Evolutionary conservation across 1,140 invertebrate genomes (phyloP).

Genomic region (Leptinotarsa undecemlineata): DNA sequence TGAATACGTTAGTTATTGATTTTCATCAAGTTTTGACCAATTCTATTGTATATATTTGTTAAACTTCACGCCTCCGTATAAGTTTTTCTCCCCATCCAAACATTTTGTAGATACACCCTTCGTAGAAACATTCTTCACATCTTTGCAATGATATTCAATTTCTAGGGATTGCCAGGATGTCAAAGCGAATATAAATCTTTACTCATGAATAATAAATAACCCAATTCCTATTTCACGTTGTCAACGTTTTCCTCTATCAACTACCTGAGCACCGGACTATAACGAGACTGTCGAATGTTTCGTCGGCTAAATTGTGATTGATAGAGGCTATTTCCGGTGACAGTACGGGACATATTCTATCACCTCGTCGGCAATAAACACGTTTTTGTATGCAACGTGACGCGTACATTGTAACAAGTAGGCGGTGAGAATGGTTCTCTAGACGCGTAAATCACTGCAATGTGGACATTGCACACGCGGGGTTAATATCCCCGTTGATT

Average conservation of each 20-base stretch:
- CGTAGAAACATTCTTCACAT: too few species aligned
- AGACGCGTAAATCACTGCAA: constrained; percentile 53
- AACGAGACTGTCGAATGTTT: constrained; percentile 35
- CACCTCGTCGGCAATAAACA: constrained; percentile 51
- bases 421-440: constrained; percentile 51
- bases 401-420: constrained; percentile 51
- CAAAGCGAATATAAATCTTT: too few species aligned
- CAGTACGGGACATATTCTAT: constrained; percentile 48
- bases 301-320: constrained; percentile 50
- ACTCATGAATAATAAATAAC: too few species aligned
- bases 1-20: too few species aligned
- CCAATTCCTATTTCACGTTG: not conserved
- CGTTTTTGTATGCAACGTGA: constrained; percentile 52
- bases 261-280: constrained; percentile 10
- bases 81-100: too few species aligned
- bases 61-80: too few species aligned
- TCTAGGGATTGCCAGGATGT: too few species aligned
- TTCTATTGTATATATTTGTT: too few species aligned
- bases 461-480: constrained; percentile 54
- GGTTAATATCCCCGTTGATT: constrained; percentile 54
- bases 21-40: too few species aligned
- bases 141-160: too few species aligned
- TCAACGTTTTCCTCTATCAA: not conserved
- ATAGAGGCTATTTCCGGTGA: constrained; percentile 50
- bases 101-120: too few species aligned